Evolutionary conservation across 1,140 invertebrate species (phyloP), one percentile per base, ranked within the genome.

Genomic region (Battus philenor): DNA sequence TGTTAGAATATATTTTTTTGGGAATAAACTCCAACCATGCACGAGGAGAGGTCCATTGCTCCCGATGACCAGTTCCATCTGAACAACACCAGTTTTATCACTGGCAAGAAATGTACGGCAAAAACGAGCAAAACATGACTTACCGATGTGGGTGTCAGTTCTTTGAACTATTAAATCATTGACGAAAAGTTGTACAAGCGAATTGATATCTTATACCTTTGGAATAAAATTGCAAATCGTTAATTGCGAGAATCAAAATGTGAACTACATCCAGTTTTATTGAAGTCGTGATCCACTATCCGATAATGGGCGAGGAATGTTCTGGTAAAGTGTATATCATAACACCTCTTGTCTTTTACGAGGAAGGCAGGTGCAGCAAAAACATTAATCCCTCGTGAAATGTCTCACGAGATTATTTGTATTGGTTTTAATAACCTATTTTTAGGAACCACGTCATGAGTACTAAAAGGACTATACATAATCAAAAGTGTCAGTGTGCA

Each of bases 11-110:
- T n/a, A n/a, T n/a, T n/a, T n/a, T n/a, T n/a, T n/a, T n/a, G n/a
- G n/a, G n/a, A n/a, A n/a, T n/a, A n/a, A n/a, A n/a, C n/a, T n/a
- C n/a, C n/a, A n/a, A n/a, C n/a, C n/a, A n/a, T 20, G 18, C 6
- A 20, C 18, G 22, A 12, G 24, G n/a, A 26, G 18, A 27, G 41
- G 59, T 61, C 64, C 58, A 68, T 54, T 53, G 64, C 50, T 71
- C 57, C 59, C 45, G 31, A 43, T 63, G 58, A 53, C 49, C 59
- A 49, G 33, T 54, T 55, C 62, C 65, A 64, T 65, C 67, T 52
- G 63, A 66, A 74, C 59, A 67, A 62, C 54, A 52, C 57, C 48
- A 66, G 53, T 71, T 73, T 67, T 54, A 73, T 73, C 64, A 71
- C 65, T 68, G 67, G 62, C 68, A 60, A 69, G 63, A 73, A 68